Percentiles rank a stretch among this genome's conserved stretches.
Conservation (phyloP, 2,888 invertebrate species). For the Drosophila putrida region DNA sequence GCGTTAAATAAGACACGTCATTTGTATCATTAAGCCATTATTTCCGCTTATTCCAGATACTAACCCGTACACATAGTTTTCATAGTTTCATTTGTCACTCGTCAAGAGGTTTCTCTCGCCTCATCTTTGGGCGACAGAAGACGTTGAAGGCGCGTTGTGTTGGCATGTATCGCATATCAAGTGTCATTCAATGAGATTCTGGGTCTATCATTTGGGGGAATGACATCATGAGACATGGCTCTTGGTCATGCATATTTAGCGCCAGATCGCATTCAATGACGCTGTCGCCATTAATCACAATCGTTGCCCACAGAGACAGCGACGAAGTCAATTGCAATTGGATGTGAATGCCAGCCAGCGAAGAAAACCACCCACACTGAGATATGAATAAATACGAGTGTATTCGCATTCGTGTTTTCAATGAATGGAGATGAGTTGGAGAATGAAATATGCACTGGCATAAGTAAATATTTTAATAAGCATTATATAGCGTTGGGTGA, state of each 20-base stretch:
- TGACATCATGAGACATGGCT: constrained; percentile 65
- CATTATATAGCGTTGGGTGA: constrained; percentile 44
- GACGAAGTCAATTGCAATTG: constrained; percentile 56
- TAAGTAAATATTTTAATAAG: constrained; percentile 46
- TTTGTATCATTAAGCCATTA: constrained; percentile 77
- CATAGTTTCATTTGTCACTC: constrained; percentile 67
- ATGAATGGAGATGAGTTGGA: constrained; percentile 11
- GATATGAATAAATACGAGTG: constrained; percentile 1
- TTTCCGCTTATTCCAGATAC: constrained; percentile 69
- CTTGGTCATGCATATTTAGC: constrained; percentile 61
- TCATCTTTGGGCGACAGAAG: constrained; percentile 34
- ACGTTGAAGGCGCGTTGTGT: constrained; percentile 29
- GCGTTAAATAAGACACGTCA: constrained; percentile 62
- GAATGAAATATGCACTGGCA: constrained; percentile 58
- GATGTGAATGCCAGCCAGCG: constrained; percentile 27
- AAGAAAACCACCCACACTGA: constrained; percentile 53
- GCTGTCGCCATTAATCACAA: constrained; percentile 76
- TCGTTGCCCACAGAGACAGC: constrained; percentile 40
- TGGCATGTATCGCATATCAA: constrained; percentile 56
- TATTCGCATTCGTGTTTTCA: neutral
- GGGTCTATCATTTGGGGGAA: constrained; percentile 43
- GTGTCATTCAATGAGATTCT: constrained; percentile 52
- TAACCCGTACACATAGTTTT: constrained; percentile 22
- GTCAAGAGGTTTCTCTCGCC: constrained; percentile 32
- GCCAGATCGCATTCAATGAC: constrained; percentile 77